Evolutionary conservation across 2,797 vertebrate species (phyloP).

Genomic region (Coregonus ussuriensis): DNA sequence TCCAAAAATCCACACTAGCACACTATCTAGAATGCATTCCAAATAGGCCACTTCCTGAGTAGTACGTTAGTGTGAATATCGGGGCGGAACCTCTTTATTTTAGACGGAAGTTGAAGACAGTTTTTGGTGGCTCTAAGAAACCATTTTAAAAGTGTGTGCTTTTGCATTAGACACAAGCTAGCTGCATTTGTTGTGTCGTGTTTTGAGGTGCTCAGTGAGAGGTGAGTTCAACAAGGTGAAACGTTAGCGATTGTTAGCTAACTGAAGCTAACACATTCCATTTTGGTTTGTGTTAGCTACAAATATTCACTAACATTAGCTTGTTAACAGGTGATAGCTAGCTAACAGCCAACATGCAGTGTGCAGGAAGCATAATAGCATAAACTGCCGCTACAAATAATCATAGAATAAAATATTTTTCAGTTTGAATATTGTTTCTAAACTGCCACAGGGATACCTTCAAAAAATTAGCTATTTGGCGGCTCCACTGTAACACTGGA

Average conservation of each 20-base stretch:
- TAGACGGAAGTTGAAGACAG: neutral
- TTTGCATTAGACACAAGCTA: conserved; percentile 32
- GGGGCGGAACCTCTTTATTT: no score
- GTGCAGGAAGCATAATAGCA: no score
- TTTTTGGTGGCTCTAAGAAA: neutral
- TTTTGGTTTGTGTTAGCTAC: no score
- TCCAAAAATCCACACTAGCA: neutral
- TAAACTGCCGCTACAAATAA: no score
- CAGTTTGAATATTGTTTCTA: neutral
- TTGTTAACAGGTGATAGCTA: no score
- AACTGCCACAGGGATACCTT: neutral
- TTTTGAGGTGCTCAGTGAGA: conserved; percentile 18
- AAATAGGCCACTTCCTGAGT: no score
- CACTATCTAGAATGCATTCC: neutral
- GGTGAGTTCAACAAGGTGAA: neutral
- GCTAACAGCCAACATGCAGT: no score
- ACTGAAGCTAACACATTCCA: neutral
- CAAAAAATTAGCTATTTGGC: neutral
- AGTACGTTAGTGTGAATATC: neutral
- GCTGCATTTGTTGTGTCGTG: conserved; percentile 28
- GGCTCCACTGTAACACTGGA: neutral
- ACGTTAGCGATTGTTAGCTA: neutral
- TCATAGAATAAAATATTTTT: neutral
- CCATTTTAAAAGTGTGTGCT: neutral
- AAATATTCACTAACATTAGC: no score